Evolutionary conservation across 2,113 vertebrate species (phyloP), one percentile per base, ranked within the genome.

Genomic region (Macquaria ambigua): DNA sequence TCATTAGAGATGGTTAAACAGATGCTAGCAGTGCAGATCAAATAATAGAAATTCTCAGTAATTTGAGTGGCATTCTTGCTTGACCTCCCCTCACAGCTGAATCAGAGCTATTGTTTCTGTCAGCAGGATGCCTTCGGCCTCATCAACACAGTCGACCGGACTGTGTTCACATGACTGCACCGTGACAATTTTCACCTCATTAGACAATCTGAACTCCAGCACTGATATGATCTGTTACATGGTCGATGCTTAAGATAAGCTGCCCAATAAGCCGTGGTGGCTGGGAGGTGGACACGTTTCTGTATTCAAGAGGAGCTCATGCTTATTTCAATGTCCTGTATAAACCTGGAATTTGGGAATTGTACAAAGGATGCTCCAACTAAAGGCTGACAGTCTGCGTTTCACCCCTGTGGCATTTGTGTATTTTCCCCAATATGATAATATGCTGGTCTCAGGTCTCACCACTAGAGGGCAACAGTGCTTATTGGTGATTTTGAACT

Each of bases 51-150:
- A 20, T n/a, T 21, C 12, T 28, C n/a, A 16, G 61, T 48, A 16
- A 63, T 59, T 25, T 64, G 66, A 72, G 46, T 59, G 85, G 56
- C 85, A 46, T 76, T 77, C n/a, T 21, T 48, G 78, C 43, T 34
- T 3, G 52, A 81, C n/a, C 68, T 50, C 64, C 21, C 20, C 41
- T 25, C 63, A 12, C 41, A 20, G 55, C 2, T 63, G 48, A 72
- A 67, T n/a, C 46, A 4, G 37, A 81, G 73, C 25, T 41, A 21
- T 59, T 62, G 64, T 71, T 66, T n/a, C 14, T 20, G 4, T 63
- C 53, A 66, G 31, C 41, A 2, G 43, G 70, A 41, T 0, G 37
- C 64, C 71, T 61, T 46, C 41, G 46, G 77, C 77, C 74, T 46
- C 59, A 55, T 82, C 31, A 2, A 6, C 82, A 52, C 80, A 78